A percentile compares a stretch with the other conserved stretches of the same genome.
These are phyloP conservation scores for Galemys pyrenaicus DNA, from an alignment of 2,113 vertebrate species.

Conservation along the genomic window DNA sequence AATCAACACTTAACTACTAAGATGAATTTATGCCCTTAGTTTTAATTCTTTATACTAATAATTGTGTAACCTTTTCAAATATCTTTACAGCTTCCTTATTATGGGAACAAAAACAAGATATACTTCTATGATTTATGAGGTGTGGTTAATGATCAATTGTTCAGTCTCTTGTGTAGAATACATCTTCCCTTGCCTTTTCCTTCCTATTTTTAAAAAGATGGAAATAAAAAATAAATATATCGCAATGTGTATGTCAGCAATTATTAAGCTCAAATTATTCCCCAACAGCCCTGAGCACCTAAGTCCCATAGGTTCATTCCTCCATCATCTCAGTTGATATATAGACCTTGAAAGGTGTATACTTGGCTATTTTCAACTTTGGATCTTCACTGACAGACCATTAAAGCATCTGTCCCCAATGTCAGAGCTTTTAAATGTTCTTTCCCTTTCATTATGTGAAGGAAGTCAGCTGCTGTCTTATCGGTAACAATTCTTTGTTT, in stretches of 20 bases:
- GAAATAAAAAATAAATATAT: slow-evolving; percentile 38
- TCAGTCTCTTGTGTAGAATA: background rate
- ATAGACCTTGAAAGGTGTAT: background rate
- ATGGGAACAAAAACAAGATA: background rate
- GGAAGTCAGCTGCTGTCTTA: background rate
- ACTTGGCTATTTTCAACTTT: slow-evolving; percentile 18
- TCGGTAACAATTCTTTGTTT: background rate
- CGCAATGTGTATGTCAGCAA: background rate
- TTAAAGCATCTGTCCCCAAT: background rate
- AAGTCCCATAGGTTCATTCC: background rate
- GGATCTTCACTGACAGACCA: slow-evolving; percentile 32
- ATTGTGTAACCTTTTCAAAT: background rate
- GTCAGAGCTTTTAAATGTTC: background rate
- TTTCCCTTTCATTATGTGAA: background rate
- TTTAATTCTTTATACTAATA: background rate
- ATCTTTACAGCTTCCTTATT: background rate
- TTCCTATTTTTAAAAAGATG: slow-evolving; percentile 23
- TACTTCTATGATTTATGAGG: background rate
- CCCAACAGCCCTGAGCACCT: background rate
- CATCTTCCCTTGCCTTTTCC: background rate
- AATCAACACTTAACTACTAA: background rate
- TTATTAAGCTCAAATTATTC: slow-evolving; percentile 27
- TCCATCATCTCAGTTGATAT: slow-evolving; percentile 34
- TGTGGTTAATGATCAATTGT: background rate
- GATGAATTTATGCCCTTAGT: background rate